Evolutionary conservation across 2,113 vertebrate genomes (phyloP).

Genomic region (Hippocampus guttulatus): DNA sequence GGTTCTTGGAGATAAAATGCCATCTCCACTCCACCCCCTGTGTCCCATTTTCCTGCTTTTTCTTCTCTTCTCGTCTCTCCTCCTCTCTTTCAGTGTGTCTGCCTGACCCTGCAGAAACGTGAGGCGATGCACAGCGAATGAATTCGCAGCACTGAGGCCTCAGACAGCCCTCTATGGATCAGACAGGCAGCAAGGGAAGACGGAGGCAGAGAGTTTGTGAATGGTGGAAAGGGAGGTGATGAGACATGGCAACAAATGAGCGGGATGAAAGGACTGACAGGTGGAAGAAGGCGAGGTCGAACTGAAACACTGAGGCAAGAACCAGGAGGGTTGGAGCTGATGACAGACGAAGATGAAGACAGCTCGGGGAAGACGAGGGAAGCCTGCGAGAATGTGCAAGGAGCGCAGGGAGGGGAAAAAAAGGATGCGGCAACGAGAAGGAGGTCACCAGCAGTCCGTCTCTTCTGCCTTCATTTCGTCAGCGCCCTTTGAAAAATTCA

Average conservation of each 20-base stretch:
- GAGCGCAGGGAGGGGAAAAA: not conserved
- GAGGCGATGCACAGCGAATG: slow-evolving; percentile 64
- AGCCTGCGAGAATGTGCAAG: slow-evolving; percentile 45
- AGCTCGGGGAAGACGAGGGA: slow-evolving; percentile 46
- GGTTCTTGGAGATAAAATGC: slow-evolving; percentile 61
- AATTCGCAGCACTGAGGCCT: slow-evolving; percentile 61
- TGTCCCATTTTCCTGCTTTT: slow-evolving; percentile 47
- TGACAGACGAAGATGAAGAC: slow-evolving; percentile 40
- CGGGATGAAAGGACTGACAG: slow-evolving; percentile 54
- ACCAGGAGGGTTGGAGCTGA: slow-evolving; percentile 27
- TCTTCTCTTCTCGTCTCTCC: slow-evolving; percentile 26
- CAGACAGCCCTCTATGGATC: slow-evolving; percentile 52
- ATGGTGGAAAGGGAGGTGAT: slow-evolving; percentile 30
- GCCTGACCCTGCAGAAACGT: slow-evolving; percentile 64
- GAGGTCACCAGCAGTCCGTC: slow-evolving; percentile 63
- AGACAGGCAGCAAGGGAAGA: slow-evolving; percentile 42
- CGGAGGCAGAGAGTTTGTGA: slow-evolving; percentile 14
- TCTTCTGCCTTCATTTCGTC: slow-evolving; percentile 49
- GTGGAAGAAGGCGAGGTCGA: slow-evolving; percentile 37
- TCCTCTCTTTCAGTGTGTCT: slow-evolving; percentile 40
- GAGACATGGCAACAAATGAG: slow-evolving; percentile 41
- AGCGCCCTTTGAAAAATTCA: slow-evolving; percentile 62
- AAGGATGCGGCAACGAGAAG: slow-evolving; percentile 49
- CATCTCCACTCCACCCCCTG: slow-evolving; percentile 21
- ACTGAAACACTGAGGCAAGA: slow-evolving; percentile 26